phyloP scores from a whole-genome alignment of 2,888 invertebrate genomes.

The Koerneria pararmatus region DNA sequence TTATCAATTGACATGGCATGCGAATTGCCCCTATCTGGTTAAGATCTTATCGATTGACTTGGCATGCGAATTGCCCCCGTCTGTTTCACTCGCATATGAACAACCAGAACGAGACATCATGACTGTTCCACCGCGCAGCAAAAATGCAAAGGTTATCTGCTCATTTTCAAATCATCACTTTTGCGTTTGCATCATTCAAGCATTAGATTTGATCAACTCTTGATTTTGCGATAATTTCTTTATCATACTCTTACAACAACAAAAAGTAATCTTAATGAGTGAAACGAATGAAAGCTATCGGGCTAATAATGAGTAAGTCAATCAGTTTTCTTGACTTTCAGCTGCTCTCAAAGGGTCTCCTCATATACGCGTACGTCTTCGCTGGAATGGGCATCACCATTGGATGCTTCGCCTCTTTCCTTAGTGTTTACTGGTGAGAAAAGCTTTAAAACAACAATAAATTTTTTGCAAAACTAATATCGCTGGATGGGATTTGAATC shows the following conservation, averaged over 20 bases:
- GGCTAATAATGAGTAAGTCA: no score
- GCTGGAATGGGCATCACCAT: conserved; percentile 53
- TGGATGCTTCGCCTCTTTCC: conserved; percentile 52
- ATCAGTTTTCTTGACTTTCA: conserved; percentile 9
- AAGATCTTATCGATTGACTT: conserved; percentile 55
- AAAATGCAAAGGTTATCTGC: conserved; percentile 27
- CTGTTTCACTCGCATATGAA: conserved; percentile 56
- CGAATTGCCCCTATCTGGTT: conserved; percentile 10
- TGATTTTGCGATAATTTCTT: no score
- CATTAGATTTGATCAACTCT: no score
- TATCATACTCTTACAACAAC: no score
- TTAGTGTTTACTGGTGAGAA: conserved; percentile 52
- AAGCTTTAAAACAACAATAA: not conserved
- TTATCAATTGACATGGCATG: no score
- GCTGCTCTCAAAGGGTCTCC: conserved; percentile 41
- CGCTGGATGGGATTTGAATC: not conserved
- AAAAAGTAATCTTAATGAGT: no score
- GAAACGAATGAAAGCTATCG: no score
- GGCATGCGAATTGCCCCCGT: conserved; percentile 56
- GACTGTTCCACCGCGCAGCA: conserved; percentile 50
- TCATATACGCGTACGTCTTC: conserved; percentile 53
- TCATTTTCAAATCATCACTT: conserved; percentile 1
- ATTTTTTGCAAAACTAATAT: not conserved
- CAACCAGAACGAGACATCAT: conserved; percentile 43
- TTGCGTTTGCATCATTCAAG: no score